phyloP scores from a whole-genome alignment of 2,888 invertebrate species.

The Leuctra nigra region DNA sequence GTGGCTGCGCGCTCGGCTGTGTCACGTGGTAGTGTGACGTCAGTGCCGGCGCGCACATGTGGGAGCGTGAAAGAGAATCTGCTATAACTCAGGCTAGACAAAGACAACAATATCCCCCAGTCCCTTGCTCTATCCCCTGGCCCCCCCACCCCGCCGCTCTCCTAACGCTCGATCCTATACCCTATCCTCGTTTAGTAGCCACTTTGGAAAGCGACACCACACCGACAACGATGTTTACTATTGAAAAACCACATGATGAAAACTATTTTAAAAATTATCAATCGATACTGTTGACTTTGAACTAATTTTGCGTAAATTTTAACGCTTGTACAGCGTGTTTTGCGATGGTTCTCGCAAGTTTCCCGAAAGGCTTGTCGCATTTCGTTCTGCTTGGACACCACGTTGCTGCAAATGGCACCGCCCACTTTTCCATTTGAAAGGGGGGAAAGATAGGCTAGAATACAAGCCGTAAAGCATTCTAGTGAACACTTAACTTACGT shows the following conservation, averaged over 20 bases:
- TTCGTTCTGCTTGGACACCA: neutral
- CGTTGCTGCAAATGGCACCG: conserved; percentile 7
- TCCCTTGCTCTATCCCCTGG: conserved; percentile 3
- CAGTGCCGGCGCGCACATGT: neutral
- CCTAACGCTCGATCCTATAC: no score
- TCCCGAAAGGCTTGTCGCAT: neutral
- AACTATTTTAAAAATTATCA: no score
- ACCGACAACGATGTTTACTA: no score
- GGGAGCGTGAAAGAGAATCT: conserved; percentile 7
- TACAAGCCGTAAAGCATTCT: conserved; percentile 28
- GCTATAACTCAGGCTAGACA: conserved; percentile 4
- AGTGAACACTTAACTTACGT: conserved; percentile 30
- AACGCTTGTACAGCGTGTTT: neutral
- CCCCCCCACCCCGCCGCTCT: neutral
- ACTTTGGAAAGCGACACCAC: neutral
- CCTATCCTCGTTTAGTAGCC: neutral
- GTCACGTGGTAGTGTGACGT: conserved; percentile 9
- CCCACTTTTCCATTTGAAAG: conserved; percentile 8
- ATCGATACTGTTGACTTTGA: conserved; percentile 6
- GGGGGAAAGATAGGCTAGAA: conserved; percentile 17
- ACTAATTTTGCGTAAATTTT: neutral
- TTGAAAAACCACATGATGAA: no score
- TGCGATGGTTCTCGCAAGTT: neutral
- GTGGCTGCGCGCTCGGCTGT: neutral
- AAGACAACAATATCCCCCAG: neutral